A percentile compares a stretch with the other conserved stretches of the same genome.
These are phyloP conservation scores for Melipona quadrifasciata DNA, from an alignment of 1,140 invertebrate species.

Conservation along the genomic window DNA sequence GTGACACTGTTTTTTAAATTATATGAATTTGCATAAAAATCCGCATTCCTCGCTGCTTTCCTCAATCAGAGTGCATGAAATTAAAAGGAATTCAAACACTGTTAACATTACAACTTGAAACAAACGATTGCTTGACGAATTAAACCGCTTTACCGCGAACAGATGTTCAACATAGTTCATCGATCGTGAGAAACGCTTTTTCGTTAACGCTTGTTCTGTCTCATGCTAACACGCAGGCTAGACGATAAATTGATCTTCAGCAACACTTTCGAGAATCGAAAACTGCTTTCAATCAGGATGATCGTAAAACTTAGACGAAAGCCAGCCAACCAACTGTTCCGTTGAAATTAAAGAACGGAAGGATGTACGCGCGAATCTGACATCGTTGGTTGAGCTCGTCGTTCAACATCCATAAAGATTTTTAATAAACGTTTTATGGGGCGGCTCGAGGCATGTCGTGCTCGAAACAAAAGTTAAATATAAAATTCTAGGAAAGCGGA, in stretches of 20 bases:
- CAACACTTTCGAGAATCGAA: neutral
- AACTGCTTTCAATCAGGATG: conserved; percentile 6
- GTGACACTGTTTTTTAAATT: too few species aligned
- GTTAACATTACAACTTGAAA: too few species aligned
- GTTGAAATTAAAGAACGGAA: neutral
- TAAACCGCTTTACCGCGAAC: neutral
- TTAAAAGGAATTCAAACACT: too few species aligned
- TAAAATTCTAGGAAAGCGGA: neutral
- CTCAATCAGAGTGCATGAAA: too few species aligned
- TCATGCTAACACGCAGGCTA: neutral
- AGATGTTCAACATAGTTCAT: neutral
- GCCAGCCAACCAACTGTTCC: neutral
- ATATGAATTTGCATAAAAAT: too few species aligned
- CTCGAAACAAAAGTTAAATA: neutral
- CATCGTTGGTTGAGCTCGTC: neutral
- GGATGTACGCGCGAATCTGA: neutral
- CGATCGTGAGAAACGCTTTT: neutral
- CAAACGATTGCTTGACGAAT: neutral
- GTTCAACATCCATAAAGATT: neutral
- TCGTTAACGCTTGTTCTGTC: conserved; percentile 7
- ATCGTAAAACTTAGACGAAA: neutral
- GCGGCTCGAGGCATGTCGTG: neutral
- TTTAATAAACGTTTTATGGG: neutral
- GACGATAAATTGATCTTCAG: conserved; percentile 8
- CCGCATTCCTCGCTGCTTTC: too few species aligned